Evolutionary conservation across 2,797 vertebrate species (phyloP), one percentile per base, ranked within the genome.

Genomic region (Xenops minutus): DNA sequence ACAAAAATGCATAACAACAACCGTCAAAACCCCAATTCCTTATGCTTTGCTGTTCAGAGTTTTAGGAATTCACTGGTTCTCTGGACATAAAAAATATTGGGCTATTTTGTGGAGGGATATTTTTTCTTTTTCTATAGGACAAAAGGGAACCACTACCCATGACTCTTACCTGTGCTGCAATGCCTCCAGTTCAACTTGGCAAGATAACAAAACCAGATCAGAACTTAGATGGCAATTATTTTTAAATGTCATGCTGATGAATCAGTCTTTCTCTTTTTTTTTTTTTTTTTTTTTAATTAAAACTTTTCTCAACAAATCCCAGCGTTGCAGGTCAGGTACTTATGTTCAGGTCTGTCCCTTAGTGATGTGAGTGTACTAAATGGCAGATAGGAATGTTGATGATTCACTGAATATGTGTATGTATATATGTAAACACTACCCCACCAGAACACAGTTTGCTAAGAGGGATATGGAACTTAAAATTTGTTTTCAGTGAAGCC

Each of bases 361-460:
- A 62, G 49, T 66, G 30, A 58, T 44, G 29, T 24, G 44, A 88
- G 13, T 39, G 48, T 85, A 67, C 71, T 90, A 74, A 93, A 43
- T 74, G 73, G 82, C 77, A 91, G 87, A 73, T 94, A 93, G 85
- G 54, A 81, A 76, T 43, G 85, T 26, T 78, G 76, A 48, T 95
- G 90, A 92, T 66, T 95, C 93, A 92, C 21, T 74, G 15, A 61
- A 32, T 72, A 24, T 89, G 48, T 71, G 94, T 89, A 49, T 46
- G 54, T 79, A 37, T 30, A 12, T 62, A 44, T 20, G 66, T 88
- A 82, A 94, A 85, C 74, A 84, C 29, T 74, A 46, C 56, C 46
- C 92, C 43, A 36, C 56, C 62, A 88, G 69, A 55, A 72, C 80
- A 81, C 66, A 91, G 66, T 67, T 88, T 72, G 78, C 13, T 23